A percentile compares a stretch with the other conserved stretches of the same genome.
Conservation (phyloP, 2,797 vertebrate genomes). For the Fundulus diaphanus region DNA sequence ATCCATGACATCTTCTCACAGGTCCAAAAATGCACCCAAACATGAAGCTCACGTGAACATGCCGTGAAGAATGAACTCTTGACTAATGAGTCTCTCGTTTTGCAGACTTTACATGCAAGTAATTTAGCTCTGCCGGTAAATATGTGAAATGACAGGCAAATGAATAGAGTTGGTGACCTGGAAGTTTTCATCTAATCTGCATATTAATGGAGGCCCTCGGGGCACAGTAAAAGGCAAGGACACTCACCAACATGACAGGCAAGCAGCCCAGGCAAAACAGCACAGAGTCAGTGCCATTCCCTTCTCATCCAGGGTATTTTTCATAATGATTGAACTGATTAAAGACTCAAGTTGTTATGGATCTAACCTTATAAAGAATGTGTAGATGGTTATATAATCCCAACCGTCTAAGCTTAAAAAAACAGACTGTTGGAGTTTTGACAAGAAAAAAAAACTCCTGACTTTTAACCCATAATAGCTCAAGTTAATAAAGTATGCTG, state of each 20-base stretch:
- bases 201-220: slow-evolving; percentile 51
- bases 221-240: slow-evolving; percentile 27
- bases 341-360: not conserved
- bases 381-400: slow-evolving; percentile 1
- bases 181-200: slow-evolving; percentile 63
- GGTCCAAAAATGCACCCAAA: slow-evolving; percentile 3
- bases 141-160: slow-evolving; percentile 62
- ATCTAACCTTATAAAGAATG: slow-evolving; percentile 1
- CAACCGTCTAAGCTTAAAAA: not conserved
- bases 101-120: not conserved
- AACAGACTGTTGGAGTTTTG: slow-evolving; percentile 7
- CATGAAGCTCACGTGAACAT: slow-evolving; percentile 21
- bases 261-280: slow-evolving; percentile 6
- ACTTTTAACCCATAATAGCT: slow-evolving; percentile 11
- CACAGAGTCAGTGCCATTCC: slow-evolving; percentile 13
- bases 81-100: slow-evolving; percentile 6
- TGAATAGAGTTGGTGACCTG: slow-evolving; percentile 71
- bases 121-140: slow-evolving; percentile 43
- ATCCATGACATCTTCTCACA: slow-evolving; percentile 28
- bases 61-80: slow-evolving; percentile 4
- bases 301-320: slow-evolving; percentile 22
- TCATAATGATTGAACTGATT: slow-evolving; percentile 1
- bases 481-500: slow-evolving; percentile 9
- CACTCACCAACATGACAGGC: slow-evolving; percentile 20
- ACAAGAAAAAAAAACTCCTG: slow-evolving; percentile 3